These are phyloP conservation scores for Conus ventricosus DNA, from an alignment of 1,140 invertebrate species.

Conservation along the genomic window DNA sequence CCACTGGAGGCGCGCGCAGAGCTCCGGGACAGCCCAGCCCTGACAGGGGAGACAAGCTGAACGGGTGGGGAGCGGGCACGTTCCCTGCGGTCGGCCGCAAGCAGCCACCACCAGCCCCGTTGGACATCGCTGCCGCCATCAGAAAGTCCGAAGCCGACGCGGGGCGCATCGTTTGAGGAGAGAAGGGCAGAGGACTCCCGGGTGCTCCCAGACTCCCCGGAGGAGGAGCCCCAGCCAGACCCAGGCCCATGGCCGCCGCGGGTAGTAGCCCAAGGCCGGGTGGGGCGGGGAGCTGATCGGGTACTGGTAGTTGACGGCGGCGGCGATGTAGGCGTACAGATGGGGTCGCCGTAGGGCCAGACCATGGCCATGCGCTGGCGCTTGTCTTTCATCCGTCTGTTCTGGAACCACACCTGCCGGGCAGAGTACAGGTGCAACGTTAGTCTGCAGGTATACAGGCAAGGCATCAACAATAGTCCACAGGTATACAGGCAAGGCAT, in stretches of 20 bases:
- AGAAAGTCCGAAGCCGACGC: slow-evolving; percentile 4
- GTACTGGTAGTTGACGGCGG: slow-evolving; percentile 81
- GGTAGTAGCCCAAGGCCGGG: slow-evolving; percentile 44
- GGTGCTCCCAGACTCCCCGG: neutral
- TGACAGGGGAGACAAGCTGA: neutral
- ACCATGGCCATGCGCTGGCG: slow-evolving; percentile 92
- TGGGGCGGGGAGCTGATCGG: slow-evolving; percentile 62
- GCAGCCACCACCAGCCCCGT: neutral
- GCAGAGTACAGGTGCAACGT: neutral
- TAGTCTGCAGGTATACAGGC: neutral
- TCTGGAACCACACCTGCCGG: slow-evolving; percentile 97
- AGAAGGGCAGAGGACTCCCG: neutral
- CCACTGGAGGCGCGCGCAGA: neutral
- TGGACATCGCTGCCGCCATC: neutral
- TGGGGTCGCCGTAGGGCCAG: slow-evolving; percentile 94
- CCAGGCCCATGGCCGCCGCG: neutral
- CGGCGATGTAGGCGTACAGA: slow-evolving; percentile 91
- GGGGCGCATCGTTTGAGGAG: neutral
- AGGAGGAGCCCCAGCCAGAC: neutral
- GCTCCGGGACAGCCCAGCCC: neutral
- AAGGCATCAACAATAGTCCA: neutral
- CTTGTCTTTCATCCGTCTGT: slow-evolving; percentile 99
- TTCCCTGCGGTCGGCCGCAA: too few species aligned
- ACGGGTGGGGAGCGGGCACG: neutral
- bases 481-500: neutral